Evolutionary conservation across 2,797 vertebrate species (phyloP).

Genomic region (Odontamblyopus lacepedii): DNA sequence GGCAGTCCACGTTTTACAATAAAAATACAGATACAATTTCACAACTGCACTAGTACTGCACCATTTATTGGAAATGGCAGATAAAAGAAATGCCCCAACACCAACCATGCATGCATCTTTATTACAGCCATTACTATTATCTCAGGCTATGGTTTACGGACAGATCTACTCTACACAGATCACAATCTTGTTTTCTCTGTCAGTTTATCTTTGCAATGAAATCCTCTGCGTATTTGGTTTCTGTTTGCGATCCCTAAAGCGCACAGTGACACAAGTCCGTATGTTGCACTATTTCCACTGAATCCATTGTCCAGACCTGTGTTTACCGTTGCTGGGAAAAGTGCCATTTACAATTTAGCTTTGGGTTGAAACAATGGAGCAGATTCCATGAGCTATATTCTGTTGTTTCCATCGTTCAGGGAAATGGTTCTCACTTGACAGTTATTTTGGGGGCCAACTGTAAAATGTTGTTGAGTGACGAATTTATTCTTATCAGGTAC

Average conservation of each 20-base stretch:
- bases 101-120: slow-evolving; percentile 29
- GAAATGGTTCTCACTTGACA: slow-evolving; percentile 48
- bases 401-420: slow-evolving; percentile 69
- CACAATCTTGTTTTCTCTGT: slow-evolving; percentile 21
- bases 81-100: slow-evolving; percentile 37
- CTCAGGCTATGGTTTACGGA: slow-evolving; percentile 35
- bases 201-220: slow-evolving; percentile 50
- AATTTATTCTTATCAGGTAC: slow-evolving; percentile 45
- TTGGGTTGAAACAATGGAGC: slow-evolving; percentile 70
- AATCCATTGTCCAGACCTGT: slow-evolving; percentile 64
- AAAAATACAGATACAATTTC: neutral
- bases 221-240: slow-evolving; percentile 42
- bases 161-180: slow-evolving; percentile 22
- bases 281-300: slow-evolving; percentile 62
- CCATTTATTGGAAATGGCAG: neutral
- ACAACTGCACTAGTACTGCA: neutral
- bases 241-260: slow-evolving; percentile 54
- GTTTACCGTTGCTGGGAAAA: slow-evolving; percentile 70
- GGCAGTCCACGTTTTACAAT: neutral
- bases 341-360: slow-evolving; percentile 68
- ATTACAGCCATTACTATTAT: slow-evolving; percentile 41
- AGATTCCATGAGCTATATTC: slow-evolving; percentile 71
- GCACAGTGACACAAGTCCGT: slow-evolving; percentile 63
- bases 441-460: slow-evolving; percentile 64
- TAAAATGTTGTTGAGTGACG: slow-evolving; percentile 57